These are phyloP conservation scores for Sus scrofa DNA, from an alignment of 2,113 vertebrate genomes.

Conservation along the genomic window DNA sequence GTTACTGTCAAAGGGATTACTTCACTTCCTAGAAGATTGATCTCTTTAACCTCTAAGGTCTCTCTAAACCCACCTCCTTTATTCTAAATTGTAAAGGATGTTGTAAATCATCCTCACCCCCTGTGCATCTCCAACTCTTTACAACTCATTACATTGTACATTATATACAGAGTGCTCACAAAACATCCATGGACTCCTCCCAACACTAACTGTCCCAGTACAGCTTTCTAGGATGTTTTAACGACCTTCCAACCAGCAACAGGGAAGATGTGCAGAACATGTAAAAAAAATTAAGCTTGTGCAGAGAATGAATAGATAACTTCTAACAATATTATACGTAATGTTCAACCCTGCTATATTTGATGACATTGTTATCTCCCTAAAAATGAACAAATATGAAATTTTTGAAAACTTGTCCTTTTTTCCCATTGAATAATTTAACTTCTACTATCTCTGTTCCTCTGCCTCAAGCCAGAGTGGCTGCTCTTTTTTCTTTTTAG, in stretches of 20 bases:
- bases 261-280: background rate
- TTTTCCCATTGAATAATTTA: no score
- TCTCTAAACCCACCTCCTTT: background rate
- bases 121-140: background rate
- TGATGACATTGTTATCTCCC: background rate
- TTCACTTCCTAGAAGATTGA: background rate
- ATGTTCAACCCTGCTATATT: background rate
- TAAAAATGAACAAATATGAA: background rate
- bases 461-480: no score
- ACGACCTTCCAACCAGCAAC: background rate
- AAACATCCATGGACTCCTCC: background rate
- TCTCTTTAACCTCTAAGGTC: slow-evolving; percentile 64
- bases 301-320: background rate
- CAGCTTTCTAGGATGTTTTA: background rate
- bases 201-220: background rate
- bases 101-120: slow-evolving; percentile 33
- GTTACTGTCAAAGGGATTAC: slow-evolving; percentile 60
- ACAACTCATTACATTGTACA: background rate
- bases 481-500: no score
- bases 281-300: background rate
- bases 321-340: background rate
- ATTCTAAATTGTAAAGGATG: slow-evolving; percentile 27
- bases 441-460: no score
- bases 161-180: background rate
- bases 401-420: no score